phyloP scores from a whole-genome alignment of 2,888 invertebrate species.

The Xestia xanthographa region DNA sequence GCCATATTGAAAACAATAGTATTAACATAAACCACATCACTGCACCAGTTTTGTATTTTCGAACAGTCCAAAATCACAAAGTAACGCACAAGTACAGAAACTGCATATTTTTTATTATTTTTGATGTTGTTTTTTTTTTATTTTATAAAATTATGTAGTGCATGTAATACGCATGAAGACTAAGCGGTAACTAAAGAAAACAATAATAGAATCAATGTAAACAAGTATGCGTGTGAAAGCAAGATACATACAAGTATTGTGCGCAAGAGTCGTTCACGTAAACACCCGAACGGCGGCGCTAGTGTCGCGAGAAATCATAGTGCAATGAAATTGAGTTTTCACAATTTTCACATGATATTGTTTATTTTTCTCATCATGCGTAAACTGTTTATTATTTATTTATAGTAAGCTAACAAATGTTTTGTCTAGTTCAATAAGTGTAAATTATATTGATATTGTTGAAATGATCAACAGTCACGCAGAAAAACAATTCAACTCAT shows the following conservation, averaged over 20 bases:
- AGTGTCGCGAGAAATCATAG: constrained; percentile 71
- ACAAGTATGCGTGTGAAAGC: constrained; percentile 77
- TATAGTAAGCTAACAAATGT: not conserved
- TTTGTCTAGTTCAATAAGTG: no score
- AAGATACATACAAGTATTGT: constrained; percentile 68
- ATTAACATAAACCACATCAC: constrained; percentile 86
- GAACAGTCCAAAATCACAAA: constrained; percentile 64
- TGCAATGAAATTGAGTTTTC: constrained; percentile 59
- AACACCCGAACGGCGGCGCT: constrained; percentile 71
- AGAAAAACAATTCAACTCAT: constrained; percentile 26
- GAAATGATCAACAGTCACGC: constrained; percentile 8
- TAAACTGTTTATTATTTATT: not conserved
- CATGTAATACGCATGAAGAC: constrained; percentile 54
- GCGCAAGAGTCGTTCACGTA: constrained; percentile 62
- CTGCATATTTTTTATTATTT: constrained; percentile 39
- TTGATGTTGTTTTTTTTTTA: constrained; percentile 5
- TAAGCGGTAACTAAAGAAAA: constrained; percentile 68
- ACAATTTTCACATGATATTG: constrained; percentile 56
- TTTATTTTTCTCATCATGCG: constrained; percentile 28
- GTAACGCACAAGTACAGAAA: constrained; percentile 45
- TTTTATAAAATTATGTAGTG: constrained; percentile 10
- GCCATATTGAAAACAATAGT: constrained; percentile 86
- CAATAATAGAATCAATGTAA: constrained; percentile 70
- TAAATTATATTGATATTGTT: not conserved
- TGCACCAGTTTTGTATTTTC: constrained; percentile 60